Evolutionary conservation across 2,797 vertebrate genomes (phyloP).

Genomic region (Presbytis comata): DNA sequence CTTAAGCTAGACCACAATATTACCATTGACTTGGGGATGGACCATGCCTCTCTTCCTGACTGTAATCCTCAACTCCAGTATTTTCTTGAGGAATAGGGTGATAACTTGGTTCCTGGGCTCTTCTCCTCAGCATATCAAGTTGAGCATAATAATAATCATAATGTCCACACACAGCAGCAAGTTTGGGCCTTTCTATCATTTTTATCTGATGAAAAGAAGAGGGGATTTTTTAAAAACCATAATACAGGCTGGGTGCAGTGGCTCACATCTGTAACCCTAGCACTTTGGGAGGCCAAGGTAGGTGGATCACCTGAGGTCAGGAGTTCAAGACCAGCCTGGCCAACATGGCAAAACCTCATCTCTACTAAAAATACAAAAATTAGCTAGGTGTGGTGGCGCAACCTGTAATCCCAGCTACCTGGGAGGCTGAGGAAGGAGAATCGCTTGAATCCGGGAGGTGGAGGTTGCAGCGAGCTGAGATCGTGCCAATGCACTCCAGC

Average conservation of each 20-base stretch:
- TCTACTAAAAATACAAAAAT: too few species aligned
- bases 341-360: too few species aligned
- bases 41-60: conserved; percentile 56
- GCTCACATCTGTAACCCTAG: too few species aligned
- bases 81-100: conserved; percentile 49
- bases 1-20: conserved; percentile 56
- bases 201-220: conserved; percentile 53
- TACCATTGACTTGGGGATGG: conserved; percentile 86
- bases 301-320: too few species aligned
- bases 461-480: too few species aligned
- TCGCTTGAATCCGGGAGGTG: too few species aligned
- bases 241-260: not conserved
- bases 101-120: conserved; percentile 53
- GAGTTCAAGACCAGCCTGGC: too few species aligned
- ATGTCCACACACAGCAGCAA: conserved; percentile 55
- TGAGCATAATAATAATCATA: conserved; percentile 87
- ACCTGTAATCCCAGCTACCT: too few species aligned
- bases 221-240: not conserved
- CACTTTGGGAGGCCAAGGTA: too few species aligned
- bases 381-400: too few species aligned
- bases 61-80: conserved; percentile 61
- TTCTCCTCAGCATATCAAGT: conserved; percentile 84
- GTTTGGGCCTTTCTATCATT: conserved; percentile 61
- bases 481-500: too few species aligned
- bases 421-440: too few species aligned